Conservation (phyloP, 2,113 vertebrate genomes). For the Arothron firmamentum region DNA sequence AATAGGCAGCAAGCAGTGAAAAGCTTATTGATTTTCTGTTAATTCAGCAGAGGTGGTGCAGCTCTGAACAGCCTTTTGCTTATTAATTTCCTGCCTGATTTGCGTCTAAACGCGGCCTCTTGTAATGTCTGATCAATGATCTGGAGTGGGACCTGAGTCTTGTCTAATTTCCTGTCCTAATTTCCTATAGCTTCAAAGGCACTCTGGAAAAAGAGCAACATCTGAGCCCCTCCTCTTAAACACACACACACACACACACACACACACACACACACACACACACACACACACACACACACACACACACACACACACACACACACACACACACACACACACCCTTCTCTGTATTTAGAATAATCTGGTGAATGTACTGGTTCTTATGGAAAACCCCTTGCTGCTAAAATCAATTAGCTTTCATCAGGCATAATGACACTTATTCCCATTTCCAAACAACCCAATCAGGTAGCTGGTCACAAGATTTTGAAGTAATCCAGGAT, state of each 20-base stretch:
- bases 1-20: not conserved
- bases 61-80: conserved; percentile 4
- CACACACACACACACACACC: not conserved
- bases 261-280: not conserved
- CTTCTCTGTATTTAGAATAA: conserved; percentile 30
- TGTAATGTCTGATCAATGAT: conserved; percentile 48
- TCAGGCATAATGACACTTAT: conserved; percentile 63
- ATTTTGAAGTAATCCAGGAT: conserved; percentile 2
- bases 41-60: not conserved
- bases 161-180: conserved; percentile 43
- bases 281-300: not conserved
- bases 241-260: not conserved
- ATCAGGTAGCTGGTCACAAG: conserved; percentile 26
- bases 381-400: conserved; percentile 44
- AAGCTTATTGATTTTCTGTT: conserved; percentile 2
- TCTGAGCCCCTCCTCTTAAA: conserved; percentile 45
- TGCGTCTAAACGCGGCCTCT: conserved; percentile 16
- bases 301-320: not conserved
- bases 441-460: conserved; percentile 29
- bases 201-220: conserved; percentile 38
- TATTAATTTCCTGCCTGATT: not conserved
- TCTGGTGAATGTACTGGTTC: conserved; percentile 33
- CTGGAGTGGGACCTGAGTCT: conserved; percentile 30
- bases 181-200: conserved; percentile 53
- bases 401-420: conserved; percentile 66